These are phyloP conservation scores for Caenorhabditis parvicauda DNA, from an alignment of 2,888 invertebrate genomes.

Conservation along the genomic window DNA sequence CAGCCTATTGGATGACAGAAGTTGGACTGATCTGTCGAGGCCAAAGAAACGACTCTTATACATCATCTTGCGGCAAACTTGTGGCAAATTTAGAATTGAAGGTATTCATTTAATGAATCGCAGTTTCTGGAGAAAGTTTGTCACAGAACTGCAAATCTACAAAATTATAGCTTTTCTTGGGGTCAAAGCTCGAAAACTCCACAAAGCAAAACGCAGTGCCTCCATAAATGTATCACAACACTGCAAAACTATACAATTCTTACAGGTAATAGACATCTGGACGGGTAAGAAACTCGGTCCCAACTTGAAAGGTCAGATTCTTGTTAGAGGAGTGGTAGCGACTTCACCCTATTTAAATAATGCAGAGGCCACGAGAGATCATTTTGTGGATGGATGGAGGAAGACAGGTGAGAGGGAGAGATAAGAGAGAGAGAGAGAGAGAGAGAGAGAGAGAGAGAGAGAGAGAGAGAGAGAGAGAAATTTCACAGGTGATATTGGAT, in stretches of 20 bases:
- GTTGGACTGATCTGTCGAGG: conserved; percentile 19
- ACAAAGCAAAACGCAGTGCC: too few relatives aligned
- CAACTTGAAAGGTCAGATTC: conserved; percentile 23
- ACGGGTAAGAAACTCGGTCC: conserved; percentile 20
- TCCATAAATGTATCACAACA: too few relatives aligned
- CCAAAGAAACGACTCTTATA: too few relatives aligned
- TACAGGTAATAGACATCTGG: conserved; percentile 9
- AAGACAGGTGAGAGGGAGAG: too few relatives aligned
- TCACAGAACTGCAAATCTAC: too few relatives aligned
- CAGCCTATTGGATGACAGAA: conserved; percentile 31
- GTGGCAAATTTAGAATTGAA: conserved; percentile 21
- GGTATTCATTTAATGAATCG: background rate
- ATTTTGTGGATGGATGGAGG: conserved; percentile 25
- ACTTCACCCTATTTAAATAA: conserved; percentile 24
- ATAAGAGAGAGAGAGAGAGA: too few relatives aligned
- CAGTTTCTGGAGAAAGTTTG: too few relatives aligned
- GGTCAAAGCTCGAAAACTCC: too few relatives aligned
- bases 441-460: too few relatives aligned
- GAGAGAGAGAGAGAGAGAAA: too few relatives aligned
- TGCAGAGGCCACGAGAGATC: conserved; percentile 18
- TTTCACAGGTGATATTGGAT: conserved; percentile 31
- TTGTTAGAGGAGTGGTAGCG: conserved; percentile 18
- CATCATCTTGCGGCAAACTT: conserved; percentile 24
- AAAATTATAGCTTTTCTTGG: too few relatives aligned
- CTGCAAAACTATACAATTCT: too few relatives aligned